phyloP scores from a whole-genome alignment of 1,140 invertebrate species.

The Brachionus plicatilis region DNA sequence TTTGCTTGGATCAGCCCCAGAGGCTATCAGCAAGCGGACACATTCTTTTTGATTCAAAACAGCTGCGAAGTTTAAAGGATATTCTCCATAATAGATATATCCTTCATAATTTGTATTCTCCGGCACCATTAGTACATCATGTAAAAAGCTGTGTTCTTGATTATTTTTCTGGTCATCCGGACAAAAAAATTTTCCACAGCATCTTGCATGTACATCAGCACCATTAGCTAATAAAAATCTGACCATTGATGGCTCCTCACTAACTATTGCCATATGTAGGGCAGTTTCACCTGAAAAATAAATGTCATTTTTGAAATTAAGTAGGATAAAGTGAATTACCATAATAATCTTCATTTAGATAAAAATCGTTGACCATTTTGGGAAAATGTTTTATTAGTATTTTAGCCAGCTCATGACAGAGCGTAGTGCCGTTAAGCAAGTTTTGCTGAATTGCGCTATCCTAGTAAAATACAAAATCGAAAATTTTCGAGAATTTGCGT shows the following conservation, averaged over 20 bases:
- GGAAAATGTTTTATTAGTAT: constrained; percentile 82
- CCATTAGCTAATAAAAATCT: constrained; percentile 87
- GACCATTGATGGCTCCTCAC: constrained; percentile 94
- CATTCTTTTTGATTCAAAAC: constrained; percentile 94
- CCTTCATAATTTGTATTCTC: constrained; percentile 86
- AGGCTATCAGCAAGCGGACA: constrained; percentile 82
- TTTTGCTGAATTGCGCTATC: no score
- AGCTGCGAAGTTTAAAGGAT: constrained; percentile 88
- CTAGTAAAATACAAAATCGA: no score
- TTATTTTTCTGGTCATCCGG: constrained; percentile 93
- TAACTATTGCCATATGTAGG: constrained; percentile 92
- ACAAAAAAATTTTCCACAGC: constrained; percentile 76
- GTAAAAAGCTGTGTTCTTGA: constrained; percentile 68
- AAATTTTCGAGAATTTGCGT: no score
- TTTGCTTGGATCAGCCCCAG: constrained; percentile 85
- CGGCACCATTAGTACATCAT: constrained; percentile 82
- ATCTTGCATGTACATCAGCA: constrained; percentile 78
- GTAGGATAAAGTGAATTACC: constrained; percentile 55
- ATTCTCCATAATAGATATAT: constrained; percentile 95
- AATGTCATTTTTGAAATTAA: no score
- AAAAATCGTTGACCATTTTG: constrained; percentile 90
- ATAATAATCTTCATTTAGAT: constrained; percentile 92
- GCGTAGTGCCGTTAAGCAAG: constrained; percentile 80
- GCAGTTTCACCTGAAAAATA: constrained; percentile 47
- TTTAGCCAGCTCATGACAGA: constrained; percentile 88